phyloP scores from a whole-genome alignment of 2,797 vertebrate genomes.

The Anableps anableps region DNA sequence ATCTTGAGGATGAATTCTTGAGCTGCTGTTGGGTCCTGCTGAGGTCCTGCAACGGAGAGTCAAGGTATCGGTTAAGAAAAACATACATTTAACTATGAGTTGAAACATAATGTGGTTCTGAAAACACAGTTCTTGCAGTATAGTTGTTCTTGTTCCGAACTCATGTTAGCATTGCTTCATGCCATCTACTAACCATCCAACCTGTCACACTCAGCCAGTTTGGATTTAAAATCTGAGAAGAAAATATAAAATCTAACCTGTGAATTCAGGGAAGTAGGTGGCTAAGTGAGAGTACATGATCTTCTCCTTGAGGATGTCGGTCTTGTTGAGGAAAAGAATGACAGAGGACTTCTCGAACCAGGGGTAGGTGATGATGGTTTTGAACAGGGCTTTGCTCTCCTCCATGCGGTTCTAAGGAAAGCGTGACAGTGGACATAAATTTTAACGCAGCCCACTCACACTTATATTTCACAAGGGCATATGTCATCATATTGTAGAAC shows the following conservation, averaged over 20 bases:
- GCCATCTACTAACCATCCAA: background rate
- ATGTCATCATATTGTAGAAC: background rate
- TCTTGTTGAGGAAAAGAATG: constrained; percentile 94
- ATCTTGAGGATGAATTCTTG: constrained; percentile 91
- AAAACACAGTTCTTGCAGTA: background rate
- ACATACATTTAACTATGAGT: background rate
- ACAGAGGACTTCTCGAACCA: constrained; percentile 92
- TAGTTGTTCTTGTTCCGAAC: background rate
- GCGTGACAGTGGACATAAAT: fast-evolving
- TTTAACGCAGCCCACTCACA: background rate
- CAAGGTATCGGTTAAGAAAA: background rate
- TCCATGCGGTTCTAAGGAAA: constrained; percentile 88
- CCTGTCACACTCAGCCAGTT: background rate
- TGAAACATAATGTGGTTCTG: background rate
- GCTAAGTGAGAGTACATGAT: constrained; percentile 86
- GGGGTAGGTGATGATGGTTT: constrained; percentile 91
- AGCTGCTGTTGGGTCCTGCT: constrained; percentile 83
- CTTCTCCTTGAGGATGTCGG: constrained; percentile 91
- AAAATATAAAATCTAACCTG: constrained; percentile 72
- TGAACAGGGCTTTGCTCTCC: constrained; percentile 93
- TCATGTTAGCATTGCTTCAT: background rate
- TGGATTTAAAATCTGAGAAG: background rate
- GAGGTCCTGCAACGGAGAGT: constrained; percentile 77
- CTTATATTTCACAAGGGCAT: background rate
- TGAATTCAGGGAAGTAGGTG: constrained; percentile 90